Percentiles rank a stretch among this genome's conserved stretches.
These are phyloP conservation scores for Malacoraja senta DNA, from an alignment of 2,797 vertebrate species.

Conservation along the genomic window DNA sequence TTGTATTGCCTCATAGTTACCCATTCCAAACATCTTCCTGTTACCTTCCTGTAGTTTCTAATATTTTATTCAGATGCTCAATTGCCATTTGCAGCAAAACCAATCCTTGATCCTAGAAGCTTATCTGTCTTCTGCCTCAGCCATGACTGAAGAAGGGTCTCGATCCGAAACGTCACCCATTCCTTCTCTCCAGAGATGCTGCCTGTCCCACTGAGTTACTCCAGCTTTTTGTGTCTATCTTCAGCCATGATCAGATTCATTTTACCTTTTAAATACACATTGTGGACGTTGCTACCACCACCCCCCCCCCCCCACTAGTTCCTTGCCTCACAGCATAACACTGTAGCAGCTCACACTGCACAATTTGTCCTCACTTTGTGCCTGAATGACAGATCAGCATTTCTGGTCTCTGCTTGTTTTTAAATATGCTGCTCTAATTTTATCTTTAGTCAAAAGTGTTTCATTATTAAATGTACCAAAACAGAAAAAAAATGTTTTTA, in stretches of 20 bases:
- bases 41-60: background rate
- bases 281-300: no score
- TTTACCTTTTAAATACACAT: background rate
- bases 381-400: background rate
- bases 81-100: background rate
- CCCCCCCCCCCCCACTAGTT: no score
- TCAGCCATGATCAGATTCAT: background rate
- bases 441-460: background rate
- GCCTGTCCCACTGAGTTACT: no score
- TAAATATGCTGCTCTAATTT: background rate
- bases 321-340: background rate
- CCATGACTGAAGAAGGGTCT: no score
- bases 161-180: no score
- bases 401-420: background rate
- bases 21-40: background rate
- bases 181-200: no score
- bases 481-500: no score
- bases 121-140: background rate
- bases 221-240: no score
- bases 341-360: background rate
- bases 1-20: background rate
- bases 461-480: no score
- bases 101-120: background rate
- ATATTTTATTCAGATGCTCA: background rate
- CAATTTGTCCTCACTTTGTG: background rate